phyloP scores from a whole-genome alignment of 1,140 invertebrate species.

The Cyclargus thomasi region DNA sequence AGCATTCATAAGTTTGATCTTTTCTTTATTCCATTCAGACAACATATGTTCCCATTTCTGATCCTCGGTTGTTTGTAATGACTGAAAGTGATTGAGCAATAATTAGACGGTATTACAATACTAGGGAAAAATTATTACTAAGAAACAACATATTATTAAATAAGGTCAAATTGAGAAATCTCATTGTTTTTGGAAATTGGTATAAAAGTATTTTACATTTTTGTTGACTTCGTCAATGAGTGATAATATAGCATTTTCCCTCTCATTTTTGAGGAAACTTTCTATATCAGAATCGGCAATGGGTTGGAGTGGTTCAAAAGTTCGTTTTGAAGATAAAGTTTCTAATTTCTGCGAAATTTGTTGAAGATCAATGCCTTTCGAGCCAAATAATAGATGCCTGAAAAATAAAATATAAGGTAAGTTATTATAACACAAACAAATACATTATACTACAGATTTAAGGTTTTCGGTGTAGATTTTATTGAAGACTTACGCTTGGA shows the following conservation, averaged over 20 bases:
- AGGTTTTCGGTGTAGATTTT: no score
- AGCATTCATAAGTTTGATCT: conserved; percentile 90
- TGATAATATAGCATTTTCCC: conserved; percentile 93
- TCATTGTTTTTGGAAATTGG: no score
- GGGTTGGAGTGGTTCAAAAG: conserved; percentile 93
- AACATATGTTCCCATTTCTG: conserved; percentile 88
- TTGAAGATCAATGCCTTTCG: conserved; percentile 94
- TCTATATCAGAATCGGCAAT: conserved; percentile 92
- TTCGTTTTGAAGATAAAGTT: conserved; percentile 86
- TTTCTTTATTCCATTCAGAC: conserved; percentile 92
- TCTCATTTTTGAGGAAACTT: conserved; percentile 93
- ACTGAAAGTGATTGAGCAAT: conserved; percentile 74
- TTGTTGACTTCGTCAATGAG: conserved; percentile 89
- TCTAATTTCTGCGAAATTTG: conserved; percentile 94
- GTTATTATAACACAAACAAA: not conserved
- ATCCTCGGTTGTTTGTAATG: conserved; percentile 79
- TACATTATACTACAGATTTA: no score
- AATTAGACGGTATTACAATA: not conserved
- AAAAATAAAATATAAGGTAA: conserved; percentile 27
- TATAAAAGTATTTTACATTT: conserved; percentile 33
- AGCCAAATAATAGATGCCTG: conserved; percentile 94
- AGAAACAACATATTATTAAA: no score
- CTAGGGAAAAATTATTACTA: not conserved
- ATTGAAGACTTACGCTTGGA: conserved; percentile 88
- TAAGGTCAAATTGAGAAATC: no score